Conservation (phyloP, 2,797 vertebrate species). For the Australoheros facetus region DNA sequence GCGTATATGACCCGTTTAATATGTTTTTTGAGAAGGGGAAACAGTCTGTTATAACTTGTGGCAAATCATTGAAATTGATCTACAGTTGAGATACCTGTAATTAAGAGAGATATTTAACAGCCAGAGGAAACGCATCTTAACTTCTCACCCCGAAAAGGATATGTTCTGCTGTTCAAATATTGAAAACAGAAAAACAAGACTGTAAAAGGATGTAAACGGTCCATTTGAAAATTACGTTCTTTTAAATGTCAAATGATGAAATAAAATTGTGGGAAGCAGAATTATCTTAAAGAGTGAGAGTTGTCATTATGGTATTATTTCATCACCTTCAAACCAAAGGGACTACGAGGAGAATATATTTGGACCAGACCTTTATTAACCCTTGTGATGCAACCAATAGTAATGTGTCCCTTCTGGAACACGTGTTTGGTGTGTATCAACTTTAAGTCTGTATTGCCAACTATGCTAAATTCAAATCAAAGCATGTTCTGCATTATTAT, state of each 20-base stretch:
- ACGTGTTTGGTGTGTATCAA: background rate
- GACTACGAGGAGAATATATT: background rate
- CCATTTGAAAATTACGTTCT: conserved; percentile 4
- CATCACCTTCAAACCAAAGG: background rate
- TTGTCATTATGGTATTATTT: background rate
- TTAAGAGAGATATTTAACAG: conserved; percentile 34
- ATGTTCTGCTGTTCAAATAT: conserved; percentile 14
- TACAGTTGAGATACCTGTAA: conserved; percentile 15
- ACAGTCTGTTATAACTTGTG: conserved; percentile 14
- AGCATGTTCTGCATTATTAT: too few relatives aligned
- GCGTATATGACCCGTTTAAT: conserved; percentile 28
- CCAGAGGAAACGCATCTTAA: conserved; percentile 4
- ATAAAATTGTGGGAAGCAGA: background rate
- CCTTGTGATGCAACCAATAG: background rate
- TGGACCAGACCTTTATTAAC: background rate
- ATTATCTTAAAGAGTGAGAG: background rate
- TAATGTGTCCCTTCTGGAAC: background rate
- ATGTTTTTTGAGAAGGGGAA: conserved; percentile 2
- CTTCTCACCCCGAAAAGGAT: conserved; percentile 4
- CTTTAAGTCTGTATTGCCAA: background rate
- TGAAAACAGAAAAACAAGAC: background rate
- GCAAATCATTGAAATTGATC: conserved; percentile 32
- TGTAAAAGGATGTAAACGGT: conserved; percentile 7
- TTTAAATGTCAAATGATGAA: conserved; percentile 22
- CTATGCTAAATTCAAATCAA: too few relatives aligned